Conservation (phyloP, 2,888 invertebrate species). For the Yponomeuta evonymella region DNA sequence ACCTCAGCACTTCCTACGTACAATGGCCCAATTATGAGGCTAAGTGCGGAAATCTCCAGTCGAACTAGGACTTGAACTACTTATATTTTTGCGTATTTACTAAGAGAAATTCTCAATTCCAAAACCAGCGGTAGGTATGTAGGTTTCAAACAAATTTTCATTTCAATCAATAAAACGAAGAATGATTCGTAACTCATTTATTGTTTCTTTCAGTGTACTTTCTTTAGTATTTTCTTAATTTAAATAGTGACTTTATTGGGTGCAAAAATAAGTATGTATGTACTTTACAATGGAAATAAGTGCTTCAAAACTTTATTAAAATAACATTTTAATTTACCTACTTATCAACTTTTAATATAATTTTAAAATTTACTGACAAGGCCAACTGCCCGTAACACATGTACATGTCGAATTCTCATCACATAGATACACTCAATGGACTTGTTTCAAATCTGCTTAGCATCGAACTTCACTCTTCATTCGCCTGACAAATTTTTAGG, state of each 20-base stretch:
- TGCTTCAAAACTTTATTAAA: constrained; percentile 55
- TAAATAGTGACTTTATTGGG: constrained; percentile 70
- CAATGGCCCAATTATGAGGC: no score
- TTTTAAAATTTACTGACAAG: constrained; percentile 16
- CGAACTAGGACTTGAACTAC: no score
- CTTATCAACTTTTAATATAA: constrained; percentile 18
- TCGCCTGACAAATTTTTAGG: no score
- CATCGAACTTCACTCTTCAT: no score
- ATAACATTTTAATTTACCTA: constrained; percentile 25
- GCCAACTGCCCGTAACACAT: neutral
- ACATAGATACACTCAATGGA: no score
- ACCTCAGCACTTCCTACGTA: no score
- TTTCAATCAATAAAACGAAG: constrained; percentile 7
- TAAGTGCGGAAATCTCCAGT: no score
- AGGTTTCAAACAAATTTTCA: no score
- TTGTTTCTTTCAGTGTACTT: constrained; percentile 52
- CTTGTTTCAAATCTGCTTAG: no score
- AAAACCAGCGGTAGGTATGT: no score
- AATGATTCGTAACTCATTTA: constrained; percentile 14
- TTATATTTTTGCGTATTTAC: no score
- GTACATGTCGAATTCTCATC: neutral
- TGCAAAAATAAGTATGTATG: constrained; percentile 65
- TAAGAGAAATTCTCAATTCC: no score
- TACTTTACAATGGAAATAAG: constrained; percentile 56
- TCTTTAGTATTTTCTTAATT: constrained; percentile 58